Conservation (phyloP, 2,113 vertebrate species). For the Etheostoma spectabile region DNA sequence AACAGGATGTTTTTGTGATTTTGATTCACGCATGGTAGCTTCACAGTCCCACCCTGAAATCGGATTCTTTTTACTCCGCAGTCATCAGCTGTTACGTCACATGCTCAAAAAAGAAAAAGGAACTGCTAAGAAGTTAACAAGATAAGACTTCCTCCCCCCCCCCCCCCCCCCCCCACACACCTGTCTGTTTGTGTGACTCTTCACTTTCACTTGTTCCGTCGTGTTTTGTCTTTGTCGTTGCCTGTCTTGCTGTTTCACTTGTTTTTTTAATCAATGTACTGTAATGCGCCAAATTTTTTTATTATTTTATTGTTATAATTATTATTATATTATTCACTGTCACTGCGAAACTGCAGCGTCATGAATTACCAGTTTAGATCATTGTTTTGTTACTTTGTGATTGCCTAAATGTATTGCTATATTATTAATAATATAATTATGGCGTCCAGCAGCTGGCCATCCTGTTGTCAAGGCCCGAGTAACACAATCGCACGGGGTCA, state of each 20-base stretch:
- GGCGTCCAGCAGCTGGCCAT: constrained; percentile 27
- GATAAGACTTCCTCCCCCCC: constrained; percentile 54
- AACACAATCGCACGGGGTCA: constrained; percentile 61
- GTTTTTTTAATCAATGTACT: no score
- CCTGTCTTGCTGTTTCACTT: no score
- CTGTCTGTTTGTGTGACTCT: constrained; percentile 12
- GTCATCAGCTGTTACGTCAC: constrained; percentile 34
- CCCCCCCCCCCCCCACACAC: no score
- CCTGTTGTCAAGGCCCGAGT: constrained; percentile 50
- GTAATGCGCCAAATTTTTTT: no score
- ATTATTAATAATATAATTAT: no score
- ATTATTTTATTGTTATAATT: no score
- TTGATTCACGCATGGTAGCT: background rate
- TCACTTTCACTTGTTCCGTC: constrained; percentile 7
- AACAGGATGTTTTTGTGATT: background rate
- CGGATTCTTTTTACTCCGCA: constrained; percentile 2
- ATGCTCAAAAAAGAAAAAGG: constrained; percentile 62
- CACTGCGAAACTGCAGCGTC: background rate
- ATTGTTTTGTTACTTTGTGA: background rate
- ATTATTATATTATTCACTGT: constrained; percentile 1
- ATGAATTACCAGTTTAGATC: background rate
- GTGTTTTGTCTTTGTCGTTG: no score
- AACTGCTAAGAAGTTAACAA: constrained; percentile 64
- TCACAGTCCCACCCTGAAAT: background rate
- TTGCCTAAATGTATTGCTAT: no score